Conservation (phyloP, 2,888 invertebrate genomes). For the Cryptocephalus moraei region DNA sequence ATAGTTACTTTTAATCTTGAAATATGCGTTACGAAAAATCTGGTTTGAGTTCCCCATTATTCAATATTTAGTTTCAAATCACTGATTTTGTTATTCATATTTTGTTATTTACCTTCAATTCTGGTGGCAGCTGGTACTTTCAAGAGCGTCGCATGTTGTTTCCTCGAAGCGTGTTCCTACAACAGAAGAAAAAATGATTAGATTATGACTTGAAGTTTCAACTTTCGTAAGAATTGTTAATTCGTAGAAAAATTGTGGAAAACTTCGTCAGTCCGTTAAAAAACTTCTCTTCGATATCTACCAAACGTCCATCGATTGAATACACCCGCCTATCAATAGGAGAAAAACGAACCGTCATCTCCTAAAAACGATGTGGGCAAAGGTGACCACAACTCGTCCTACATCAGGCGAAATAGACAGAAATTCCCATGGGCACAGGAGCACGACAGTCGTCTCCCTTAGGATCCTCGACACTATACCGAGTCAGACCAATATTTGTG, state of each 20-base stretch:
- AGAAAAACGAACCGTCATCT: no score
- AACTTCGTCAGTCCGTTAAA: no score
- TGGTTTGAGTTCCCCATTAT: background rate
- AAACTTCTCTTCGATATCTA: background rate
- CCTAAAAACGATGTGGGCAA: no score
- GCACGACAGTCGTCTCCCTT: no score
- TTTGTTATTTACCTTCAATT: constrained; percentile 28
- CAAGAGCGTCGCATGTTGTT: constrained; percentile 19
- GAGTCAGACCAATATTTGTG: constrained; percentile 12
- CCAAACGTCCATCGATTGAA: background rate
- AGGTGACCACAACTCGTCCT: no score
- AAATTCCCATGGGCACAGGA: no score
- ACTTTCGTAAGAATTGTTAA: no score
- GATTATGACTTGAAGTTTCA: background rate
- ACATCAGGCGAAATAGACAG: no score
- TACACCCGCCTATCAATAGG: no score
- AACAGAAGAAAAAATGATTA: background rate
- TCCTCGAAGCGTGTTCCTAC: background rate
- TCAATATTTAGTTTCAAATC: background rate
- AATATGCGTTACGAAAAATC: no score
- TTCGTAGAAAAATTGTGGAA: no score
- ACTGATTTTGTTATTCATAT: background rate
- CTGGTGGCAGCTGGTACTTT: constrained; percentile 27
- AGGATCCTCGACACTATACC: background rate
- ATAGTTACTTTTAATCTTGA: no score